Base-by-base conservation (phyloP, 2,888 invertebrate genomes). In the Plebejus argus region DNA sequence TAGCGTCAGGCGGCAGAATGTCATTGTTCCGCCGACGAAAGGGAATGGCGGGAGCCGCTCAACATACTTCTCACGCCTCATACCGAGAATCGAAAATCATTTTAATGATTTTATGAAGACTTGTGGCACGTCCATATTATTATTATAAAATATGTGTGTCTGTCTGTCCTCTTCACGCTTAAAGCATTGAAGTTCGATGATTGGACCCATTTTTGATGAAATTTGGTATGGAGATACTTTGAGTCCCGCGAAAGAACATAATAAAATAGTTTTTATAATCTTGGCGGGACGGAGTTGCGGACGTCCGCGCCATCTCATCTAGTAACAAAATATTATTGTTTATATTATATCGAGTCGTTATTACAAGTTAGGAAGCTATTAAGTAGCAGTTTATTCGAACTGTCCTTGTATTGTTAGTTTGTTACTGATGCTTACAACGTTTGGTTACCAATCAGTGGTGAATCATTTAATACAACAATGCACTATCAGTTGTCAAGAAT, bases 1-100 rank as follows among this genome's bases (percentile, higher is more conserved):
- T 83, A 84, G 81, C 81, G 77, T 79, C 79, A 82, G 83, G 81
- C 81, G 77, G 80, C 79, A 82, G 83, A 83, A 86, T 86, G 83
- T 82, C 81, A 86, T 86, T 86, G 86, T 86, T 84, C 81, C 78
- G 79, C 83, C 82, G 83, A 80, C 81, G 85, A 86, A 85, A 86
- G 85, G 85, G 85, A 84, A 85, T 84, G 84, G 84, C 82, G 83
- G 84, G 84, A 83, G 82, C 78, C 81, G 77, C 81, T 84, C 84
- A 85, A 81, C 83, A 85, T 81, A 84, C 83, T 85, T 85, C 86
- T 85, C 86, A 87, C 87, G 87, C 82, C 79, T 76, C 39, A 23
- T 58, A 58, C 23, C 39, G 23, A 58, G 61, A 77, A 77, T 49
- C 49, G 39, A 39, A 39, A 71, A 71, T 39, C 35, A 3, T 39